These are phyloP conservation scores for Delichon dasypus DNA, from an alignment of 2,797 vertebrate genomes.

Conservation along the genomic window DNA sequence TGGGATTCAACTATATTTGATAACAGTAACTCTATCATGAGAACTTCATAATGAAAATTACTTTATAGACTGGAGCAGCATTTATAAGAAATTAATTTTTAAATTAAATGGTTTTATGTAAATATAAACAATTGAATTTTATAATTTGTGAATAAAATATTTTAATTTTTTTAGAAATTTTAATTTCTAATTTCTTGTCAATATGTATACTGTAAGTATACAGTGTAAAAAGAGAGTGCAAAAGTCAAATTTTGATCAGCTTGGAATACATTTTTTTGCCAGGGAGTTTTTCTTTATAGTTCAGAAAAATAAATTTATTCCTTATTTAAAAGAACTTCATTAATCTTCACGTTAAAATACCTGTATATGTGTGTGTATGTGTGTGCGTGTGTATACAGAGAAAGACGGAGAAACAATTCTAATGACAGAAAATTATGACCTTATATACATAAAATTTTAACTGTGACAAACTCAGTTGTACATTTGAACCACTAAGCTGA, in stretches of 20 bases:
- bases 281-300: neutral
- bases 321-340: neutral
- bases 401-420: neutral
- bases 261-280: neutral
- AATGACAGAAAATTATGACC: neutral
- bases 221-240: neutral
- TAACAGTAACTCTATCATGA: neutral
- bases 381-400: neutral
- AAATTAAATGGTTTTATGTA: neutral
- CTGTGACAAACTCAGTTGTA: neutral
- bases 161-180: neutral
- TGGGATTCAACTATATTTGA: neutral
- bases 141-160: neutral
- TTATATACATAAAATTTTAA: neutral
- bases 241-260: neutral
- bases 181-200: neutral
- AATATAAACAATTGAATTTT: neutral
- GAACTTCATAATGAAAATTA: neutral
- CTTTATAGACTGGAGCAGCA: neutral
- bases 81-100: neutral
- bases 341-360: neutral
- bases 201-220: neutral
- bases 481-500: neutral
- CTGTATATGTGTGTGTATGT: accelerated
- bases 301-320: neutral